Conservation (phyloP, 2,797 vertebrate genomes). For the Anabacerthia variegaticeps region DNA sequence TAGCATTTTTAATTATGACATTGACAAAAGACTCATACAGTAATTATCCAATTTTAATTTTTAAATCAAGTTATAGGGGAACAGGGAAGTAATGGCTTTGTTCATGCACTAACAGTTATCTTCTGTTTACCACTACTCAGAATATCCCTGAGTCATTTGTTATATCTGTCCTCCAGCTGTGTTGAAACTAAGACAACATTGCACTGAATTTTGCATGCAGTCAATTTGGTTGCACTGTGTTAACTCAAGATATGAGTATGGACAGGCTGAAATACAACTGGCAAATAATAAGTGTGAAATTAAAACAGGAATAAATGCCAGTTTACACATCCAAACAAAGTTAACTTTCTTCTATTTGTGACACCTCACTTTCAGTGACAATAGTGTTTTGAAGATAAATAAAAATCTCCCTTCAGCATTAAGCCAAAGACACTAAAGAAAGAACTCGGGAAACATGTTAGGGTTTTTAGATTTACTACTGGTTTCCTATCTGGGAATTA, state of each 20-base stretch:
- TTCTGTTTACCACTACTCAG: neutral
- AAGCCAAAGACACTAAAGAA: neutral
- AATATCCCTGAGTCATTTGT: neutral
- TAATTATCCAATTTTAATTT: conserved; percentile 14
- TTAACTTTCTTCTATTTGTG: neutral
- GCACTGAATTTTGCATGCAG: neutral
- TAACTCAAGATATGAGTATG: neutral
- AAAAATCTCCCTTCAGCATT: neutral
- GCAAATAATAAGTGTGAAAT: conserved; percentile 10
- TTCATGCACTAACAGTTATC: neutral
- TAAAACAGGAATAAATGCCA: neutral
- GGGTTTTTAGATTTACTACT: conserved; percentile 19
- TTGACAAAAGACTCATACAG: neutral
- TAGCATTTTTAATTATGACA: neutral
- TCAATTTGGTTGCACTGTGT: neutral
- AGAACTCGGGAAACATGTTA: neutral
- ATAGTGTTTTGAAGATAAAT: neutral
- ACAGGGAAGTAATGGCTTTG: neutral
- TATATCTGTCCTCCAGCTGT: neutral
- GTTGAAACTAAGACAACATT: neutral
- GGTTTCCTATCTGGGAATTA: conserved; percentile 35
- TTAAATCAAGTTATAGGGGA: neutral
- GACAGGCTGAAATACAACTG: conserved; percentile 21
- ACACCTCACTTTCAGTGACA: neutral
- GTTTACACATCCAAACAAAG: neutral